Base-by-base conservation (phyloP, 2,888 invertebrate species). In the Uloborus plumipes region DNA sequence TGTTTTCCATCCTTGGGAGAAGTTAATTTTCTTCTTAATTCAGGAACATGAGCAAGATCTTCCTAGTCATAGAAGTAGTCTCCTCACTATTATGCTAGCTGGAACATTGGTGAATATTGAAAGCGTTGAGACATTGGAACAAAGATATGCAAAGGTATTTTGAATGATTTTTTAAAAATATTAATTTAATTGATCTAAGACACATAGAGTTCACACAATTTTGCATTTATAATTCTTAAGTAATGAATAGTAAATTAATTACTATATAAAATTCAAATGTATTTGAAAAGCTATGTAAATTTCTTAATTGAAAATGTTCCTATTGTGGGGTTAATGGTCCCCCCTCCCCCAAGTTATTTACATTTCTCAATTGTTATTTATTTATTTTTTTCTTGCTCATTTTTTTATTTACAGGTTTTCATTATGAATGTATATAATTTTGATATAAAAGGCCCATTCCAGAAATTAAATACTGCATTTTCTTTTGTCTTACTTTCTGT, bases 21-120 rank as follows among this genome's bases (percentile, higher is more conserved):
- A n/a, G n/a, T n/a, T 11, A 9, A 6, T 39, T 20, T 59, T 4
- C 7, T 22, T 20, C 49, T 64, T 15, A 61, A 15, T 62, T 4
- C 75, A 81, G 93, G 92, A 92, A 26, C 91, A 92, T 84, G 91
- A 92, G 88, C 92, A 92, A 88, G 92, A 92, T 88, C 88, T 92
- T 53, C 86, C 88, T 77, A 88, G 87, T 77, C 90, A 90, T 88
- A 90, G 89, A 88, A 89, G 89, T 76, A 91, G 91, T 70, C 88
- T 91, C 86, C 66, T 84, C 22, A 79, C 84, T 18, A 73, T 84
- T 47, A 65, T 85, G 72, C 61, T 85, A 73, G 84, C 84, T 58
- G 82, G 81, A 47, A 47, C 81, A 20, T 62, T 84, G 50, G 71
- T 84, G 7, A 77, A 84, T 61, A 64, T 74, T 11, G 85, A 85